Percentiles rank a stretch among this genome's conserved stretches.
Conservation (phyloP, 2,888 invertebrate genomes). For the Heteropelma amictum region DNA sequence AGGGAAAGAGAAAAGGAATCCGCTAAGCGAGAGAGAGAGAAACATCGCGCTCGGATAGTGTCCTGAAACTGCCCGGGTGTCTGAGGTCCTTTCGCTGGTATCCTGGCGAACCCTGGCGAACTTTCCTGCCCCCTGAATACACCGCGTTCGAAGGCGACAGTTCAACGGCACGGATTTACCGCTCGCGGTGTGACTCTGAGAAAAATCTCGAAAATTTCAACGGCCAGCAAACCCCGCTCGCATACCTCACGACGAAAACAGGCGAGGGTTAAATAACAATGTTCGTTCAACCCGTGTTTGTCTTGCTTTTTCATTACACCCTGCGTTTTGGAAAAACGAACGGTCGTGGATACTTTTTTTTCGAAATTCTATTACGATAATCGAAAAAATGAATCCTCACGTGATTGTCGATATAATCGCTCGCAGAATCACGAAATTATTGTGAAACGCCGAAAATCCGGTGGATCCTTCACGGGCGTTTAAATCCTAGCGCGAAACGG, state of each 20-base stretch:
- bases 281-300: not conserved
- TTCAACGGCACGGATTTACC: constrained; percentile 36
- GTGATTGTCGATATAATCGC: not conserved
- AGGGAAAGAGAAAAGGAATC: constrained; percentile 21
- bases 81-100: constrained; percentile 43
- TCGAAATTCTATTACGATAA: too few species aligned
- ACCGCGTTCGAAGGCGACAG: constrained; percentile 43
- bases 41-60: constrained; percentile 44
- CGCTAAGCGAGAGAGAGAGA: constrained; percentile 26
- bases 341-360: too few species aligned
- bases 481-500: constrained; percentile 24
- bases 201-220: constrained; percentile 4
- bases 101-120: constrained; percentile 44
- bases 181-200: not conserved
- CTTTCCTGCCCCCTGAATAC: constrained; percentile 46
- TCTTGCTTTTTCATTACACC: too few species aligned
- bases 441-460: not conserved
- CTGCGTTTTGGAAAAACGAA: too few species aligned
- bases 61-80: constrained; percentile 51
- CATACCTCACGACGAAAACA: not conserved
- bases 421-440: not conserved
- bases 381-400: not conserved
- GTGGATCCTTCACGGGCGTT: not conserved
- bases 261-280: not conserved
- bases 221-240: not conserved